Conservation (phyloP, 2,888 invertebrate species). For the Cantharis nigra region DNA sequence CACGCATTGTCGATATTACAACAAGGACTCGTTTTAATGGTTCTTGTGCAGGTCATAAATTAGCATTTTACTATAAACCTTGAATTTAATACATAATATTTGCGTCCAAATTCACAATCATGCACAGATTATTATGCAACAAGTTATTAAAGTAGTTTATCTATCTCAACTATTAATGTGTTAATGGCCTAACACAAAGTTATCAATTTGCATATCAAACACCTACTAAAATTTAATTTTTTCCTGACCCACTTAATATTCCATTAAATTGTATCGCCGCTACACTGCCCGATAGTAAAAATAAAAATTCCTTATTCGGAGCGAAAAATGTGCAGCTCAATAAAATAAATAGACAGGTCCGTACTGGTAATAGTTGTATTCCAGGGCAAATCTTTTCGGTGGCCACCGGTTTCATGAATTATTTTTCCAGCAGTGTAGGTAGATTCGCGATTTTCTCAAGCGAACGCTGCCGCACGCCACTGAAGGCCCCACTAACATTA, state of each 20-base stretch:
- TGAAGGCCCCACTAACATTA: no score
- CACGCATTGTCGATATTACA: conserved; percentile 15
- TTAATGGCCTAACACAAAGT: neutral
- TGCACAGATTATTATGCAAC: neutral
- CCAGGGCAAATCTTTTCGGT: no score
- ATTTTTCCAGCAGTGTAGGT: no score
- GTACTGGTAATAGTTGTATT: no score
- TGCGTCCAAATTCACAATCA: neutral
- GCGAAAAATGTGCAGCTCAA: no score
- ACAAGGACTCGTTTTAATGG: conserved; percentile 1
- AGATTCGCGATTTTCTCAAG: no score
- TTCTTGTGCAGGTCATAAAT: conserved; percentile 13
- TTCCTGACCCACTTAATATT: neutral
- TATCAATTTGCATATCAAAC: neutral
- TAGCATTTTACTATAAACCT: neutral
- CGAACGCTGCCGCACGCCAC: no score
- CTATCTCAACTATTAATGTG: neutral
- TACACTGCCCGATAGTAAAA: no score
- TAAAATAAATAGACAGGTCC: no score
- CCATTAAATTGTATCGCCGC: neutral
- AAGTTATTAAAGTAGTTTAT: neutral
- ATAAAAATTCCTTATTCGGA: no score
- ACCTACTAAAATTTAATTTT: neutral
- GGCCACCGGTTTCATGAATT: no score
- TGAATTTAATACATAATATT: neutral